Evolutionary conservation across 1,140 invertebrate species (phyloP), one percentile per base, ranked within the genome.

Genomic region (Megathymus violae): DNA sequence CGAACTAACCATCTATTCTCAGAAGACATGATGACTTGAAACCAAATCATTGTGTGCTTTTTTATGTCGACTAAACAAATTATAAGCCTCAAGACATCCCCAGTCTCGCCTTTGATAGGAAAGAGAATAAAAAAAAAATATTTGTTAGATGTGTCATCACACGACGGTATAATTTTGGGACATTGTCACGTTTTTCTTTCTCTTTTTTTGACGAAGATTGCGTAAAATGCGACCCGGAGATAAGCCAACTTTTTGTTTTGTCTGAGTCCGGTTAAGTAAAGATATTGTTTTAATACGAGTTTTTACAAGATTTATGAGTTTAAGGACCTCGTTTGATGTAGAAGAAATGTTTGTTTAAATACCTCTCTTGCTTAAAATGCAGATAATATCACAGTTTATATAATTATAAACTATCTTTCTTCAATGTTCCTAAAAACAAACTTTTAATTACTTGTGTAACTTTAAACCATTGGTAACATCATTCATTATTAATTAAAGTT

Each of bases 91-190:
- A 41, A 64, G 77, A 74, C 74, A 76, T 75, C 76, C 64, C 16
- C 62, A 68, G 73, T 74, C 64, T 68, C 69, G 62, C 44, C 51
- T 64, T 46, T 38, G 68, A 63, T 67, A 64, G 70, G 50, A 72
- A 60, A 34, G 38, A 38, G 59, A 56, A 7, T 31, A n/a, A 78
- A 74, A 3, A 22, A 78, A 76, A 71, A 54, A 67, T 41, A 27
- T 58, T 38, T 65, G 19, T 48, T 70, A 59, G 59, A 70, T 75
- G 74, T 80, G 76, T 83, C 79, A 82, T 58, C 76, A 78, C 71
- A 77, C 69, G 69, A 78, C 43, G 50, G 46, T n/a, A 56, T 43
- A 43, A 43, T 56, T 41, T 67, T 36, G 62, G 65, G 73, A 67
- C 61, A 66, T 74, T 67, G 67, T 44, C 67, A 73, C 62, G 67